These are phyloP conservation scores for Antheraea mylitta DNA, from an alignment of 1,140 invertebrate genomes.

Conservation along the genomic window DNA sequence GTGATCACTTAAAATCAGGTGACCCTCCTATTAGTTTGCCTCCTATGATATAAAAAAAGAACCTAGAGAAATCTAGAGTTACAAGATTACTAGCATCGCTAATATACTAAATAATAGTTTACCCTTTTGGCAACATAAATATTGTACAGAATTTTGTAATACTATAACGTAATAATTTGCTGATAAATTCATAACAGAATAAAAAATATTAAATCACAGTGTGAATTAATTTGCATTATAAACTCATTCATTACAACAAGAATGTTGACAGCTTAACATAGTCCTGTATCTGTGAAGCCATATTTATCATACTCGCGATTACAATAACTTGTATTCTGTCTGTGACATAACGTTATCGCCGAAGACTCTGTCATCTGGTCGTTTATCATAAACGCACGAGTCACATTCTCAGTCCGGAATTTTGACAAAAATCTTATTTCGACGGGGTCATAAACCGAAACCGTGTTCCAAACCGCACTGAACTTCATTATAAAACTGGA, in stretches of 20 bases:
- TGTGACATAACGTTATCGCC: slow-evolving; percentile 11
- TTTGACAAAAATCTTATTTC: slow-evolving; percentile 57
- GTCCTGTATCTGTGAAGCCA: background rate
- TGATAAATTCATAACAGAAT: background rate
- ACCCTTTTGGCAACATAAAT: too few species aligned
- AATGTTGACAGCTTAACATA: slow-evolving; percentile 1
- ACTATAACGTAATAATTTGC: too few species aligned
- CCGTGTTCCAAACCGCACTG: slow-evolving; percentile 26
- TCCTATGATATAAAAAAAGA: too few species aligned
- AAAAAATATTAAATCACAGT: background rate
- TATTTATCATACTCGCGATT: background rate
- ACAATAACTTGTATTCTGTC: background rate
- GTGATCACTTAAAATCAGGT: too few species aligned
- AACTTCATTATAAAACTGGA: slow-evolving; percentile 59
- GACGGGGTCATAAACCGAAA: slow-evolving; percentile 46
- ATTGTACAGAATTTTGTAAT: too few species aligned
- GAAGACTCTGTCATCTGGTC: slow-evolving; percentile 1
- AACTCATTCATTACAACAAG: background rate
- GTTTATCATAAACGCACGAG: slow-evolving; percentile 4
- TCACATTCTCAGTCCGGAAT: slow-evolving; percentile 18
- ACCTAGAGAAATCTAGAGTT: too few species aligned
- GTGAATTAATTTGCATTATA: background rate
- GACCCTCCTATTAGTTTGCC: too few species aligned
- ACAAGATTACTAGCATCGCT: too few species aligned
- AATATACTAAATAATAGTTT: too few species aligned